These are phyloP conservation scores for Siniperca obscura DNA, from an alignment of 2,797 vertebrate species.

Conservation along the genomic window DNA sequence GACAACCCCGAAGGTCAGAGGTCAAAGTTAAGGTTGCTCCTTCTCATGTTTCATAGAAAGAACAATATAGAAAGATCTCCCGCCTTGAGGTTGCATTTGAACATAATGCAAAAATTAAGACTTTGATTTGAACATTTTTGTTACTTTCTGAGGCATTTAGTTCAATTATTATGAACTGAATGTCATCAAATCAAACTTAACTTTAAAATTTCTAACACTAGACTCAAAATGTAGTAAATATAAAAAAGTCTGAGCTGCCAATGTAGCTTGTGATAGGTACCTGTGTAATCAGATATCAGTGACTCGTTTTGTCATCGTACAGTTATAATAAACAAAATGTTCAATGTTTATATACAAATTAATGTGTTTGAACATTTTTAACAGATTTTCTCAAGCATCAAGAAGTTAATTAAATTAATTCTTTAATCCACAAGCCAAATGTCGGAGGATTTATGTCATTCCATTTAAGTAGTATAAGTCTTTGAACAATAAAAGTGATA, in stretches of 20 bases:
- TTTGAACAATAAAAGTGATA: slow-evolving; percentile 26
- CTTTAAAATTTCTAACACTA: too few species aligned
- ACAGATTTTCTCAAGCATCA: slow-evolving; percentile 15
- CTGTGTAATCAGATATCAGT: not conserved
- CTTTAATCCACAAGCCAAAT: slow-evolving; percentile 37
- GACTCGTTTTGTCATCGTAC: not conserved
- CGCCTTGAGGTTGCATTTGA: not conserved
- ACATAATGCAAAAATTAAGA: not conserved
- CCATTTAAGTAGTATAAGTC: slow-evolving; percentile 18
- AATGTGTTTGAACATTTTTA: not conserved
- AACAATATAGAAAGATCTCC: not conserved
- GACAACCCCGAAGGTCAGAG: slow-evolving; percentile 94
- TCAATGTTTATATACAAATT: not conserved
- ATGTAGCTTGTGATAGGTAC: not conserved
- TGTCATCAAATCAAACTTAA: not conserved
- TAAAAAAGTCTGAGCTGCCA: not conserved
- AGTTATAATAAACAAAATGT: not conserved
- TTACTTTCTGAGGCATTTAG: too few species aligned
- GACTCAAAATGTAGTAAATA: not conserved
- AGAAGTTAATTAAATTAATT: slow-evolving; percentile 17
- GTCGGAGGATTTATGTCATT: slow-evolving; percentile 29
- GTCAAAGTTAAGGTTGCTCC: slow-evolving; percentile 32
- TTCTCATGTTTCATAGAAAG: slow-evolving; percentile 18
- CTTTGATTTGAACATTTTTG: not conserved
- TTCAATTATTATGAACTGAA: not conserved